Base-by-base conservation (phyloP, 2,797 vertebrate species). In the Helarctos malayanus region DNA sequence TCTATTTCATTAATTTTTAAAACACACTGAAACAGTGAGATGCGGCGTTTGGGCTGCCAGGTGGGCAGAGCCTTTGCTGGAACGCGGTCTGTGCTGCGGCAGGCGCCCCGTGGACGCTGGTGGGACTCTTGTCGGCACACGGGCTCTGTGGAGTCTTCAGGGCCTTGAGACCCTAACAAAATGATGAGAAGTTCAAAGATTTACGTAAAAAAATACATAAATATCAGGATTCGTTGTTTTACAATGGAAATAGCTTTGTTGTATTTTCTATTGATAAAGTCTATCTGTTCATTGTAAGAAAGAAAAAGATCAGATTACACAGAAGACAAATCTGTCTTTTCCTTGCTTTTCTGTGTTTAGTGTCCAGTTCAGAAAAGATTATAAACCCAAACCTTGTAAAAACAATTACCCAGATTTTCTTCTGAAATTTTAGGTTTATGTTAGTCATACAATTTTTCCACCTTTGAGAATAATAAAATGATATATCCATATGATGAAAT, bases 121-220 rank as follows among this genome's bases (percentile, higher is more conserved):
- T 1, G 0, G 41, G 81, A 14, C 38, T 45, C 10, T 7, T 7
- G 12, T 12, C 12, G 7, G 14, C 1, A 7, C 35, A 2, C 0
- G 0, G 19, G 25, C 15, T n/a, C 41, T 61, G 57, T 41, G 3
- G 59, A 25, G 9, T 32, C 27, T 21, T 19, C 45, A 13, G 32
- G 49, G 73, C 54, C 45, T 29, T 0, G 7, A 63, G 12, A 57
- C 19, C 63, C 63, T 57, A 32, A 73, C 12, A 57, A 56, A 57
- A n/a, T 57, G 35, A 57, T 23, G 52, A 57, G 85, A 57, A 87
- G n/a, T 45, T 21, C 52, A n/a, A 68, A 35, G 52, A 45, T 57
- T 57, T 57, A 73, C 14, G 18, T 56, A 54, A 15, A 52, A 57
- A 73, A 57, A 57, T 38, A 73, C 29, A 6, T 16, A 73, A 45